Conservation (phyloP, 2,113 vertebrate species). For the Excalfactoria chinensis region DNA sequence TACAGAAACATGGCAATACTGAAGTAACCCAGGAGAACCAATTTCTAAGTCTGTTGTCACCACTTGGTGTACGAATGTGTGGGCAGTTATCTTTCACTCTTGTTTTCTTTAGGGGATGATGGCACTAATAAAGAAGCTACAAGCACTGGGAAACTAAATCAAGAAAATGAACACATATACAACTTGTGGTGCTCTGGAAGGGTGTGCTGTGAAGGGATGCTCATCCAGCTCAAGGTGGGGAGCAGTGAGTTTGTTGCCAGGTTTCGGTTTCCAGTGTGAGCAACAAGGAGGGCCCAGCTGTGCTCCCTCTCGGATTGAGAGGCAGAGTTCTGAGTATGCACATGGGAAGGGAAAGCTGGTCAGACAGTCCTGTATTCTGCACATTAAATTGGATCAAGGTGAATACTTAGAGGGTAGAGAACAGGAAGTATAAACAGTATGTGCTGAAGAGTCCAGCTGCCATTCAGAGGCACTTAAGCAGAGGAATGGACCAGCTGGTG, state of each 20-base stretch:
- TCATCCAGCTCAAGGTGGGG: conserved; percentile 89
- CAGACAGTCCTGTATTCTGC: not conserved
- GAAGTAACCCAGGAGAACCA: not conserved
- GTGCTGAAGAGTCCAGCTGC: not conserved
- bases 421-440: not conserved
- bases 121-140: conserved; percentile 95
- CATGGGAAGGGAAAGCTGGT: not conserved
- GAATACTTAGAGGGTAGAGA: not conserved
- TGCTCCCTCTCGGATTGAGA: not conserved
- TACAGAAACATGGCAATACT: not conserved
- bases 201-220: conserved; percentile 98
- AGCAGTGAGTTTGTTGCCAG: not conserved
- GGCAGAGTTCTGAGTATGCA: not conserved
- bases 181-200: conserved; percentile 98
- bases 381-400: not conserved
- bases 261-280: not conserved
- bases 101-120: conserved; percentile 87
- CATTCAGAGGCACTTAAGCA: not conserved
- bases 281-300: not conserved
- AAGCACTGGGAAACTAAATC: conserved; percentile 96
- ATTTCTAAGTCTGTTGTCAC: not conserved
- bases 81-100: not conserved
- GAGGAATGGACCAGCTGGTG: not conserved
- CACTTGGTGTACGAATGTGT: not conserved
- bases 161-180: conserved; percentile 98